Base-by-base conservation (phyloP, 1,140 invertebrate genomes). In the Leguminivora glycinivorella region DNA sequence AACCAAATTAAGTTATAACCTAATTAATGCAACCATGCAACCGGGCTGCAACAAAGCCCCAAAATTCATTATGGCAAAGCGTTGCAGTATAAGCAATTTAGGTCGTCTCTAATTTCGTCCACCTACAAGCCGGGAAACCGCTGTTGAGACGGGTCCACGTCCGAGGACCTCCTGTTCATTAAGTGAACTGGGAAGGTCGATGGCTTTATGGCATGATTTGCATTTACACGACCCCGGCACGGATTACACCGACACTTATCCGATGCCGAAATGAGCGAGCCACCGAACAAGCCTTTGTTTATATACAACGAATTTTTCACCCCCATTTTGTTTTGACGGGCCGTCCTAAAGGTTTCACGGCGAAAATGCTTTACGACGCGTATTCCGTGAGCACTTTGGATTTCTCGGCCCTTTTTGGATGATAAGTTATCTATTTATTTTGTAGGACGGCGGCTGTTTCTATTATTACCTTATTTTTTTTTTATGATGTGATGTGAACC, bases 181-280 rank as follows among this genome's bases (percentile, higher is more conserved):
- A 90, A 81, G 81, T 74, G 71, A 70, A 72, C 68, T 73, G 78
- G 74, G 72, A 43, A 60, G 73, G 71, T 79, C 73, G 77, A 86
- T 83, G 85, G 86, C 87, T 88, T 91, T 90, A 91, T 90, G 82
- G 88, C 84, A 86, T 85, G 83, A 91, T 91, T 91, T 91, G 88
- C 89, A 91, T 91, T 91, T 91, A 91, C 89, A 91, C 89, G 85
- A 88, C 81, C 88, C 83, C 81, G 84, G 86, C 85, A 85, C 83
- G 89, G 89, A 91, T 91, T 91, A 91, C 87, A 81, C 75, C 79
- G 83, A 86, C 81, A 87, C 87, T 90, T 90, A 90, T 86, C 87
- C 85, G 77, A 83, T 82, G 80, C 75, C 81, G 84, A 91, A 91
- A 91, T 87, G 85, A 88, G 79, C 69, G 72, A 72, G 77, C 78